A percentile compares a stretch with the other conserved stretches of the same genome.
Evolutionary conservation across 30 jellyfish, hydroid and myxozoan species (phyloP).

Genomic region (Cassiopea xamachana): DNA sequence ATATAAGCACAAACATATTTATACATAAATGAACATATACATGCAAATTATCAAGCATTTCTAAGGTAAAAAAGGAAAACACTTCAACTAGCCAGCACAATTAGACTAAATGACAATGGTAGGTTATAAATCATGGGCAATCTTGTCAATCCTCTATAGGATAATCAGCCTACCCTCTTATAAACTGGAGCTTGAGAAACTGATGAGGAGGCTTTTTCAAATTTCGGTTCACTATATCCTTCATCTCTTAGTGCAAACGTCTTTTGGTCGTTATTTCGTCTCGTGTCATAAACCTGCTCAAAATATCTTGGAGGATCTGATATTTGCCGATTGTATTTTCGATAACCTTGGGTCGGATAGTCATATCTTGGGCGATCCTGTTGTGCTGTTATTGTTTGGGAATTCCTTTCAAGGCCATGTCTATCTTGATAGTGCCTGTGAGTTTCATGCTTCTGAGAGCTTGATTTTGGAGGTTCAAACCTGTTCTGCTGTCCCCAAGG

Average conservation of each 20-base stretch:
- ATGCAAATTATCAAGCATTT: no score
- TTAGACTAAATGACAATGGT: not conserved
- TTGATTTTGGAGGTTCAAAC: constrained; percentile 27
- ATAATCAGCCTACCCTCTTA: constrained; percentile 35
- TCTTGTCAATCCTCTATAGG: not conserved
- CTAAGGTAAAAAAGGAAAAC: no score
- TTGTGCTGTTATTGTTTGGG: not conserved
- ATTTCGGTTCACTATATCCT: not conserved
- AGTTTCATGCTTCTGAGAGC: constrained; percentile 6
- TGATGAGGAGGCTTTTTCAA: constrained; percentile 41
- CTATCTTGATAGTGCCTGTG: not conserved
- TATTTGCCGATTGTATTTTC: constrained; percentile 3
- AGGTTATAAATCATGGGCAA: not conserved
- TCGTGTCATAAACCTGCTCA: constrained; percentile 6
- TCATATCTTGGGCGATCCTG: constrained; percentile 21
- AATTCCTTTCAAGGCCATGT: not conserved
- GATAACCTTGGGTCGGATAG: not conserved
- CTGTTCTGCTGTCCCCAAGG: constrained; percentile 6
- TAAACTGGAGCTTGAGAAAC: constrained; percentile 20
- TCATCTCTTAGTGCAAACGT: constrained; percentile 1
- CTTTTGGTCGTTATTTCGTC: constrained; percentile 14
- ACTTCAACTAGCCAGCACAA: not conserved
- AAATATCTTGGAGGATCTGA: constrained; percentile 25
- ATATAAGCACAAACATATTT: no score
- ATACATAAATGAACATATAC: no score